These are phyloP conservation scores for Pseudopipra pipra DNA, from an alignment of 2,113 vertebrate genomes.

Conservation along the genomic window DNA sequence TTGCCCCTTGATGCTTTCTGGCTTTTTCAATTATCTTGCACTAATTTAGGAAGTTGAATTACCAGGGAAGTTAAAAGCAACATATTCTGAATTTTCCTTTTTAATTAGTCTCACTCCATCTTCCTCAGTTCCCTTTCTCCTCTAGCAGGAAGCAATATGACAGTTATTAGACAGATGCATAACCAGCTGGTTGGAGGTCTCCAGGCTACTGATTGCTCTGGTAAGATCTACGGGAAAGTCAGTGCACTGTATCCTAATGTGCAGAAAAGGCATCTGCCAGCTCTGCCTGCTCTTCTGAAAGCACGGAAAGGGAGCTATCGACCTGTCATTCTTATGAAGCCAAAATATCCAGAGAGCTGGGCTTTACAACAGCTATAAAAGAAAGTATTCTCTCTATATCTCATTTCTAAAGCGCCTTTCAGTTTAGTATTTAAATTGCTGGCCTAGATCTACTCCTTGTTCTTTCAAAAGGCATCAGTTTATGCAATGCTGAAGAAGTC, in stretches of 20 bases:
- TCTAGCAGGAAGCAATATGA: conserved; percentile 11
- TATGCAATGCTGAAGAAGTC: background rate
- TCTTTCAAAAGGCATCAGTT: background rate
- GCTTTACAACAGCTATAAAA: background rate
- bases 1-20: background rate
- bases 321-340: background rate
- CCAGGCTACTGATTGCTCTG: conserved; percentile 26
- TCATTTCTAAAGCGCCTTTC: background rate
- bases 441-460: background rate
- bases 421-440: background rate
- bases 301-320: background rate
- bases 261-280: conserved; percentile 28
- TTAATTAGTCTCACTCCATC: conserved; percentile 46
- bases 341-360: background rate
- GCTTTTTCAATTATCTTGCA: background rate
- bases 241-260: background rate
- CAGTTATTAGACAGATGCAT: conserved; percentile 51
- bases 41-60: background rate
- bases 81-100: conserved; percentile 28
- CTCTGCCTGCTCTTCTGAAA: background rate
- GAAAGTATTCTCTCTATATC: background rate
- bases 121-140: background rate
- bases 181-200: conserved; percentile 61
- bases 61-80: background rate
- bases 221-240: background rate